phyloP scores from a whole-genome alignment of 1,140 invertebrate genomes.

The Drosophila fuyamai region DNA sequence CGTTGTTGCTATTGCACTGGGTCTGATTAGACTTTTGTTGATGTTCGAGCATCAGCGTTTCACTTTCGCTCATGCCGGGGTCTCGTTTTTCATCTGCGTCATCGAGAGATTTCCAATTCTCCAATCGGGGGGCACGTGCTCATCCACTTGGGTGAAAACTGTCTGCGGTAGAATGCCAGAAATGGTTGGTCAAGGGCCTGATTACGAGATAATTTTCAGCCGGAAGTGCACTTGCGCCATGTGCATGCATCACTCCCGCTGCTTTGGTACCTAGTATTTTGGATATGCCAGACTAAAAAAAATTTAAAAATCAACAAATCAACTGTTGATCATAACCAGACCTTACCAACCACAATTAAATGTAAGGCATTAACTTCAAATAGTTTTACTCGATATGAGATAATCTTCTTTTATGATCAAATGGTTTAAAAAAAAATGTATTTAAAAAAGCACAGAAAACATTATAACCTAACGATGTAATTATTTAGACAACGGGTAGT shows the following conservation, averaged over 20 bases:
- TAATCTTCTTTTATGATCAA: no score
- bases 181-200: not conserved
- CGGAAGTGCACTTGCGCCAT: conserved; percentile 27
- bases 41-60: conserved; percentile 64
- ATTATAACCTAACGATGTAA: no score
- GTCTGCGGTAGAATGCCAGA: conserved; percentile 16
- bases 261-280: not conserved
- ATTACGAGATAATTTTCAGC: conserved; percentile 4
- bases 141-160: not conserved
- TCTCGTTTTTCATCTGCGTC: conserved; percentile 56
- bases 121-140: conserved; percentile 53
- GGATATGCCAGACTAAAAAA: not conserved
- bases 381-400: no score
- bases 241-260: conserved; percentile 2
- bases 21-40: conserved; percentile 80
- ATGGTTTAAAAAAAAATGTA: no score
- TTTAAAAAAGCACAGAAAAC: no score
- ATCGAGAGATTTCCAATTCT: conserved; percentile 43
- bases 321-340: not conserved
- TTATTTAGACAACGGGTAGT: no score
- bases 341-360: no score
- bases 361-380: no score
- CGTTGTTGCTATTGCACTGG: conserved; percentile 36
- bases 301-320: not conserved
- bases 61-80: conserved; percentile 67